Conservation (phyloP, 2,888 invertebrate species). For the Noctua comes region DNA sequence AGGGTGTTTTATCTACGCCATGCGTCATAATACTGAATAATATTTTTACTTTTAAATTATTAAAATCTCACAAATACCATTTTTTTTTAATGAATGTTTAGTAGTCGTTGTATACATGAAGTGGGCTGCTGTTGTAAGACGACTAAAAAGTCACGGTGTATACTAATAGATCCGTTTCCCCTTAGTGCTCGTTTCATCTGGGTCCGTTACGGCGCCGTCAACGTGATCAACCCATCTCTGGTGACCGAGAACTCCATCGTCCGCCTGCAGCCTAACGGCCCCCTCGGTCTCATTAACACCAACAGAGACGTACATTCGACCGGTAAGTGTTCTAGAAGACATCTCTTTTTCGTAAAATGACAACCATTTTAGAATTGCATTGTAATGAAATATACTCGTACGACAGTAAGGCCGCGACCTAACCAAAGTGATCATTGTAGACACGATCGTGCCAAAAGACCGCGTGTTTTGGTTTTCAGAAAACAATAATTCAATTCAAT, state of each 20-base stretch:
- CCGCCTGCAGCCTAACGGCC: constrained; percentile 49
- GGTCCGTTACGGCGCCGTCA: constrained; percentile 76
- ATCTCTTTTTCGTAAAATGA: background rate
- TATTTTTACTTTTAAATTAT: too few relatives aligned
- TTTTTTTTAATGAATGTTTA: too few relatives aligned
- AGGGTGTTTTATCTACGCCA: too few relatives aligned
- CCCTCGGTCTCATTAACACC: constrained; percentile 73
- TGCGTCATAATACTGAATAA: too few relatives aligned
- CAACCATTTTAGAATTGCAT: background rate
- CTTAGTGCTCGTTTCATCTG: constrained; percentile 80
- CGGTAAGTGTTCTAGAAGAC: constrained; percentile 68
- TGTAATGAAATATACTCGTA: background rate
- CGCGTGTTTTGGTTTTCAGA: background rate
- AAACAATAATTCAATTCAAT: too few relatives aligned
- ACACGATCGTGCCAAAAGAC: background rate
- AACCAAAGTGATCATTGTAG: background rate
- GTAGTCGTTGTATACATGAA: too few relatives aligned
- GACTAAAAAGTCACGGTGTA: too few relatives aligned
- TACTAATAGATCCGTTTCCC: background rate
- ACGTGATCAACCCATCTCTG: constrained; percentile 75
- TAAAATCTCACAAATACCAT: too few relatives aligned
- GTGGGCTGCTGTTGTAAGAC: too few relatives aligned
- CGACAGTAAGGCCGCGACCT: background rate
- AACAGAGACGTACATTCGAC: constrained; percentile 70
- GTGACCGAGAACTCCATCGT: constrained; percentile 75